Conservation (phyloP, 1,140 invertebrate genomes). For the Asobara japonica region DNA sequence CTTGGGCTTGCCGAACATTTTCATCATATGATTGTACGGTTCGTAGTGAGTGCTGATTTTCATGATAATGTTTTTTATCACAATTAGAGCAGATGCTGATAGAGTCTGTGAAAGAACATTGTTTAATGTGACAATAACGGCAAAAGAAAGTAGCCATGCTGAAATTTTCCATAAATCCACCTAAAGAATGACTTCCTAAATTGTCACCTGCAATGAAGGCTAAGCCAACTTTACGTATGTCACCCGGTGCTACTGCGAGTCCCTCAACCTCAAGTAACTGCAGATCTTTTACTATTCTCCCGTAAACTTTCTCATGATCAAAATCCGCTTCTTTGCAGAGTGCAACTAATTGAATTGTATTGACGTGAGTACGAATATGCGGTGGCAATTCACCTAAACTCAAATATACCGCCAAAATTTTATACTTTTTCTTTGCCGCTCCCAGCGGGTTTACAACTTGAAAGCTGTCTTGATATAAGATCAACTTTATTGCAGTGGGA, state of each 20-base stretch:
- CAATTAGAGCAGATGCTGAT: too few species aligned
- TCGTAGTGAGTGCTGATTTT: too few species aligned
- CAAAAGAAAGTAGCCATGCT: constrained; percentile 24
- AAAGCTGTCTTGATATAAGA: constrained; percentile 51
- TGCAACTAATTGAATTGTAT: constrained; percentile 44
- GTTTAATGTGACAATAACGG: constrained; percentile 36
- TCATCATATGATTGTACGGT: not conserved
- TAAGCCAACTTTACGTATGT: constrained; percentile 22
- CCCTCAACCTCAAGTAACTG: constrained; percentile 39
- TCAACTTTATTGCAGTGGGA: constrained; percentile 36
- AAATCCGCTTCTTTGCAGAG: constrained; percentile 43
- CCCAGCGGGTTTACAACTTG: constrained; percentile 51
- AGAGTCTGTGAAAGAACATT: not conserved
- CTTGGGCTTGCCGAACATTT: not conserved
- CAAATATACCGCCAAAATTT: constrained; percentile 48
- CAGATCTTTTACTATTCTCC: constrained; percentile 41
- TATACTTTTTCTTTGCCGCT: constrained; percentile 43
- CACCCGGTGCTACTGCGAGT: constrained; percentile 14
- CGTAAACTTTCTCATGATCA: constrained; percentile 33
- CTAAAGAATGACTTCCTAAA: constrained; percentile 41
- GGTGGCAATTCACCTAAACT: constrained; percentile 36
- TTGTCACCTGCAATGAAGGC: constrained; percentile 48
- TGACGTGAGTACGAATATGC: constrained; percentile 27
- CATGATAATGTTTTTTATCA: not conserved
- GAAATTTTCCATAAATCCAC: constrained; percentile 26